phyloP scores from a whole-genome alignment of 2,113 vertebrate species.

The Neolamprologus tretocephalus region DNA sequence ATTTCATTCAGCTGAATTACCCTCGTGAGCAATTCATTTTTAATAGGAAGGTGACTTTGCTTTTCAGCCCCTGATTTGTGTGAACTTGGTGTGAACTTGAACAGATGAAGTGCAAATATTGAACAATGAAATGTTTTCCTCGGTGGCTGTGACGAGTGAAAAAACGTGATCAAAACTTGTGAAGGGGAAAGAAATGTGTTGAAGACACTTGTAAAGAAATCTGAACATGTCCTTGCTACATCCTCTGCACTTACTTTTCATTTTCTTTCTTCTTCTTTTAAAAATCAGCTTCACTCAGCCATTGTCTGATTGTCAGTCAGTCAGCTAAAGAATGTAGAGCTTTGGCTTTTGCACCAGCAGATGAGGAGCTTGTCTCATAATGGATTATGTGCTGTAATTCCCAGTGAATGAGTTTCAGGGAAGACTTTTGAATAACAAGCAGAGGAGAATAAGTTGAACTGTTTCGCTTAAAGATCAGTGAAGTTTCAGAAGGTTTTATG shows the following conservation, averaged over 20 bases:
- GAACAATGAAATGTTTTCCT: neutral
- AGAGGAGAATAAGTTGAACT: neutral
- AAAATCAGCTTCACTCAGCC: neutral
- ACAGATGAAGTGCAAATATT: neutral
- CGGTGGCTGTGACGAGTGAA: neutral
- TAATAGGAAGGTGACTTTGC: neutral
- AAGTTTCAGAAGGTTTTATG: neutral
- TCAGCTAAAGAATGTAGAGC: neutral
- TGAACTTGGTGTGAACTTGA: neutral
- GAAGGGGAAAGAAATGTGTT: neutral
- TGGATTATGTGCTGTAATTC: neutral
- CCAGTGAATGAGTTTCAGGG: neutral
- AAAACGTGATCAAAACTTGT: neutral
- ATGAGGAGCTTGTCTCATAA: neutral
- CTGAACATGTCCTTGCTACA: neutral
- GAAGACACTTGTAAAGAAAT: neutral
- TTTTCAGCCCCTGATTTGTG: neutral
- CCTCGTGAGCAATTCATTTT: neutral
- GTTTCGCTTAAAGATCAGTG: neutral
- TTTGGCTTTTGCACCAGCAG: neutral
- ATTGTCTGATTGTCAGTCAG: neutral
- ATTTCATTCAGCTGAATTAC: neutral
- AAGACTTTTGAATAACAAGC: neutral
- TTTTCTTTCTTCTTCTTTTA: neutral
- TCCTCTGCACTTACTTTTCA: neutral